Percentiles rank a stretch among this genome's conserved stretches.
phyloP scores from a whole-genome alignment of 2,888 invertebrate genomes.

The Dexiosoma caninum region DNA sequence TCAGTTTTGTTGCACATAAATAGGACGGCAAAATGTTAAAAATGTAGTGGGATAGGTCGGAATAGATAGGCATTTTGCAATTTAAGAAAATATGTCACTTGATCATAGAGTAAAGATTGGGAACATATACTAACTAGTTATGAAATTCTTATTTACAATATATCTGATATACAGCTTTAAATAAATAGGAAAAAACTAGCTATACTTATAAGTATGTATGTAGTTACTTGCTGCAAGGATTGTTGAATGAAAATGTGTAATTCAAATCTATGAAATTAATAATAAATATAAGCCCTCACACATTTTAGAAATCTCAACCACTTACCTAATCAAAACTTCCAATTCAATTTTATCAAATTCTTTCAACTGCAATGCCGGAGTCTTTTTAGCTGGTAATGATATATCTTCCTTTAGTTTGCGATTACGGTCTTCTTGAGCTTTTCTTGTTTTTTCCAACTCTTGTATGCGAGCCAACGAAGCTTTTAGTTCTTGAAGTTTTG shows the following conservation, averaged over 20 bases:
- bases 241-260: too few relatives aligned
- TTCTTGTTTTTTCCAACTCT: conserved; percentile 82
- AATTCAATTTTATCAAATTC: conserved; percentile 86
- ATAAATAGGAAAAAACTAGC: too few relatives aligned
- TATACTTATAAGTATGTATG: too few relatives aligned
- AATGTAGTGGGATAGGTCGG: conserved; percentile 40
- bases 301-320: background rate
- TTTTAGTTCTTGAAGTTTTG: conserved; percentile 84
- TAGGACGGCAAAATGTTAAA: conserved; percentile 6
- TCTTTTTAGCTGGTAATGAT: conserved; percentile 67
- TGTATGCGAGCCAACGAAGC: conserved; percentile 83
- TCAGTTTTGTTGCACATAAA: background rate
- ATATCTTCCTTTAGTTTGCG: conserved; percentile 71
- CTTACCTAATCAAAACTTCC: conserved; percentile 86
- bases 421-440: conserved; percentile 75
- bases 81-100: too few relatives aligned
- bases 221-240: too few relatives aligned
- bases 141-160: too few relatives aligned
- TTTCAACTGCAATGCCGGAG: conserved; percentile 79
- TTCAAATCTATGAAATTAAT: too few relatives aligned
- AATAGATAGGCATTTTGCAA: background rate
- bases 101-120: too few relatives aligned
- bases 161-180: too few relatives aligned
- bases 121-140: too few relatives aligned
- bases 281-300: too few relatives aligned